Evolutionary conservation across 2,797 vertebrate species (phyloP), one percentile per base, ranked within the genome.

Genomic region (Manis javanica): DNA sequence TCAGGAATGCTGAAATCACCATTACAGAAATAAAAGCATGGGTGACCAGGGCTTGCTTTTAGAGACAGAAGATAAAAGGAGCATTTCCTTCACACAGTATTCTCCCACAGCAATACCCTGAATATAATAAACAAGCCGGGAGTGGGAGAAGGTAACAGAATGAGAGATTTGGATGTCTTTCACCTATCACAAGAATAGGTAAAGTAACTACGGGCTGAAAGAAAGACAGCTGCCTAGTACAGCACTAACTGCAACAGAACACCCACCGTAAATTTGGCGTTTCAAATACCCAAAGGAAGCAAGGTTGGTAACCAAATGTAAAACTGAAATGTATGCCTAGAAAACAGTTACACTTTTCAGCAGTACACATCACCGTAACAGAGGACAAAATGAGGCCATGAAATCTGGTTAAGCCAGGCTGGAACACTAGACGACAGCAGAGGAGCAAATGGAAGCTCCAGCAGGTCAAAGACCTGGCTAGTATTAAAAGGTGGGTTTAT

Each of bases 21-120:
- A 34, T n/a, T 42, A 72, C 29, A 96, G 82, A 90, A 91, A 92
- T 49, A 92, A 71, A 95, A 64, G 34, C n/a, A 39, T 37, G 16
- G n/a, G 26, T 61, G 42, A 78, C 10, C 14, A 53, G 15, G 11
- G 66, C 26, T 29, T 59, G 68, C 12, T 23, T 46, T 82, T 46
- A 49, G 46, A 82, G 19, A 88, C 39, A 59, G 9, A 86, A 79
- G 24, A 66, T 6, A 53, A 1, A 31, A 37, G 12, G 7, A 90
- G 21, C 37, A 61, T 61, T 89, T 42, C 24, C 51, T 90, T 77
- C 51, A 26, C 59, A 57, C 49, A 71, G 37, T 5, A n/a, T 19
- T 74, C 31, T 87, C 93, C 29, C 51, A 57, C 16, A 92, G 31
- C 31, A 69, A 69, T 23, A 23, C 5, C 46, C n/a, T 85, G 9